Evolutionary conservation across 2,888 invertebrate genomes (phyloP).

Genomic region (Epinotia bilunana): DNA sequence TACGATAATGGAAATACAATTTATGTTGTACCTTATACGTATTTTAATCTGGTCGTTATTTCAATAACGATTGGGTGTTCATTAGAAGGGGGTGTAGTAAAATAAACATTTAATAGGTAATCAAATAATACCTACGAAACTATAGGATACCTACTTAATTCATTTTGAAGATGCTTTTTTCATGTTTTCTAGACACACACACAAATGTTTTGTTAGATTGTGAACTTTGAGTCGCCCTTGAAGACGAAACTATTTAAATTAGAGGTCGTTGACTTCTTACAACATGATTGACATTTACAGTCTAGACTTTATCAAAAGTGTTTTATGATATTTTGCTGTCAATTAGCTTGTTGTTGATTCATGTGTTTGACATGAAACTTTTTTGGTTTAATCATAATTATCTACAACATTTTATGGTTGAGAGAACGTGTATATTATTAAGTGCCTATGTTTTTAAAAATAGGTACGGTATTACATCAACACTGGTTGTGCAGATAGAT

Average conservation of each 20-base stretch:
- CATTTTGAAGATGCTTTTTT: no score
- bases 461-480: neutral
- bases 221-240: slow-evolving; percentile 2
- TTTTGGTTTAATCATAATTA: neutral
- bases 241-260: slow-evolving; percentile 3
- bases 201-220: neutral
- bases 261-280: slow-evolving; percentile 3
- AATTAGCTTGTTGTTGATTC: neutral
- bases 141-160: no score
- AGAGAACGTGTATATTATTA: no score
- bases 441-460: no score
- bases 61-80: neutral
- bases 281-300: neutral
- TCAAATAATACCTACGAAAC: no score
- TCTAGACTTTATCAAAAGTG: neutral
- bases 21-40: slow-evolving; percentile 12
- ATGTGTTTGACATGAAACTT: neutral
- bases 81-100: neutral
- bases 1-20: slow-evolving; percentile 8
- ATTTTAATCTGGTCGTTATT: neutral
- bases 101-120: no score
- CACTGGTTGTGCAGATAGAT: neutral
- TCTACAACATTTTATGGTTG: no score
- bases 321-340: neutral
- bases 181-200: no score